Evolutionary conservation across 1,140 invertebrate species (phyloP).

Genomic region (Drosophila subpulchrella): DNA sequence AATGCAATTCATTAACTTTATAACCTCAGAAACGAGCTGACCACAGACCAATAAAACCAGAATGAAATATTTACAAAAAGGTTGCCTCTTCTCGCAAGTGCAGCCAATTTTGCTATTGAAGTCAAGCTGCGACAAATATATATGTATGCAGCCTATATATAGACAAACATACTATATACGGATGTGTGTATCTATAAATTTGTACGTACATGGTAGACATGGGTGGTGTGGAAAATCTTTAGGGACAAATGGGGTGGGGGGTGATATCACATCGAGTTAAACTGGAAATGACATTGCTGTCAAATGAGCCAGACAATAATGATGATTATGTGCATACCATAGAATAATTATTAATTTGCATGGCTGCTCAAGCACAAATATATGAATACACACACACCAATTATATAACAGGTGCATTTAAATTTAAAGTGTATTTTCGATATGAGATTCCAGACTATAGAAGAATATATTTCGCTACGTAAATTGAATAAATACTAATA

Average conservation of each 20-base stretch:
- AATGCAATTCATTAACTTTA: conserved; percentile 63
- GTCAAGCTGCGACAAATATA: conserved; percentile 45
- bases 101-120: conserved; percentile 51
- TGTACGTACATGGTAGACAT: conserved; percentile 1
- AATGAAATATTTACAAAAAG: conserved; percentile 64
- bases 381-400: background rate
- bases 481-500: too few relatives aligned
- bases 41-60: conserved; percentile 46
- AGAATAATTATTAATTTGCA: conserved; percentile 57
- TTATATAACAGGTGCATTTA: conserved; percentile 8
- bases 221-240: conserved; percentile 32
- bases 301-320: conserved; percentile 55
- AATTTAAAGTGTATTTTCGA: conserved; percentile 17
- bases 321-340: conserved; percentile 37
- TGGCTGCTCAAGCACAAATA: conserved; percentile 10
- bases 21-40: conserved; percentile 38
- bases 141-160: background rate
- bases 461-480: too few relatives aligned
- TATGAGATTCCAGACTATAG: background rate
- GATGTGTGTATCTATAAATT: background rate
- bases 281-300: conserved; percentile 40
- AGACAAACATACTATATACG: conserved; percentile 16
- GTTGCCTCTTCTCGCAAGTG: conserved; percentile 28
- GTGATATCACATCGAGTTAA: conserved; percentile 15
- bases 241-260: conserved; percentile 13